Evolutionary conservation across 2,888 invertebrate species (phyloP).

Genomic region (Incurvaria masculella): DNA sequence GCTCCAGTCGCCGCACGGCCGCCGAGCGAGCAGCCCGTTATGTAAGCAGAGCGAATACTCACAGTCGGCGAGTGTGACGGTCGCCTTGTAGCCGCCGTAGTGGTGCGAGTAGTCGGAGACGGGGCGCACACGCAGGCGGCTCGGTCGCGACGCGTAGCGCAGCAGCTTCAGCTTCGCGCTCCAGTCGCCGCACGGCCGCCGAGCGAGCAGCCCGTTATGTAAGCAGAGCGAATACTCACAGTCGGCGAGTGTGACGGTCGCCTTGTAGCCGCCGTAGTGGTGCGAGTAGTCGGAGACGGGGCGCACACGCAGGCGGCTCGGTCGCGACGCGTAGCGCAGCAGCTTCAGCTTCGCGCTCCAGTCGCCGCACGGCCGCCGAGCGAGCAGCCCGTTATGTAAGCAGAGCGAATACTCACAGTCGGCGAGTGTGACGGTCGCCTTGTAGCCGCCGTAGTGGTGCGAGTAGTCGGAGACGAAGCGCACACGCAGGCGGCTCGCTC

Average conservation of each 20-base stretch:
- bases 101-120: conserved; percentile 66
- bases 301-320: conserved; percentile 51
- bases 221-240: no score
- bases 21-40: conserved; percentile 29
- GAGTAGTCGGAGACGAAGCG: conserved; percentile 76
- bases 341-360: conserved; percentile 77
- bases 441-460: conserved; percentile 70
- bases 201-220: conserved; percentile 25
- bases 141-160: conserved; percentile 48
- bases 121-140: conserved; percentile 56
- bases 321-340: conserved; percentile 52
- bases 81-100: conserved; percentile 62
- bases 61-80: conserved; percentile 63
- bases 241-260: conserved; percentile 60
- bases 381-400: conserved; percentile 20
- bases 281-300: conserved; percentile 68
- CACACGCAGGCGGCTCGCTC: conserved; percentile 59
- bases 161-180: conserved; percentile 72
- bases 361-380: conserved; percentile 68
- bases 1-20: conserved; percentile 79
- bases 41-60: no score
- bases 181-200: conserved; percentile 76
- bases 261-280: conserved; percentile 63
- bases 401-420: conserved; percentile 58
- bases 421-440: conserved; percentile 68